Conservation (phyloP, 2,797 vertebrate genomes). For the Coracias cyanogaster region DNA sequence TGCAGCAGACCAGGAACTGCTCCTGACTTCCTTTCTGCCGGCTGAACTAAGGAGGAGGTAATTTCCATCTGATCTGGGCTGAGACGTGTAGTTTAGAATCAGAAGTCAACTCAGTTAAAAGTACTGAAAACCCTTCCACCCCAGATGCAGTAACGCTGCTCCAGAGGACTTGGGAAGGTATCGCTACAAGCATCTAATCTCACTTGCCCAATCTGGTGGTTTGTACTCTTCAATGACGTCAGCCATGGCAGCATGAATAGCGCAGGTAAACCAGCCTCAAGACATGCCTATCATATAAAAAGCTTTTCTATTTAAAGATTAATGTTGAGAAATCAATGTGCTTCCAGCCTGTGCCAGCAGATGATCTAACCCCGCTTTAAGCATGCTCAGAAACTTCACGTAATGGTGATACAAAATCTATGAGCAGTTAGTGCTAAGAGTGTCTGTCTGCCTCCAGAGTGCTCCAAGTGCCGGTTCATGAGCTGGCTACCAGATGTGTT, state of each 20-base stretch:
- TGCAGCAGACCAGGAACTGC: background rate
- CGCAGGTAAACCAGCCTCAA: constrained; percentile 25
- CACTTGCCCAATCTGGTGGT: background rate
- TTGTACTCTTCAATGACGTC: background rate
- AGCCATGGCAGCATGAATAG: background rate
- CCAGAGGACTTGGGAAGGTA: background rate
- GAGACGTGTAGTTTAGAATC: background rate
- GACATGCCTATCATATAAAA: constrained; percentile 13
- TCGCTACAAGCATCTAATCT: background rate
- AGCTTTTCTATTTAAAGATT: constrained; percentile 37
- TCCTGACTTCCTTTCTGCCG: background rate
- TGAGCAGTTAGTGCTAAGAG: constrained; percentile 7
- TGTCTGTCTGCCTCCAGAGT: background rate
- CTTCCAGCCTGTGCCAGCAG: background rate
- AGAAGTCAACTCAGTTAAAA: background rate
- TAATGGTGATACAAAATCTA: constrained; percentile 33
- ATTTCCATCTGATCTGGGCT: background rate
- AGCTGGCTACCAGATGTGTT: constrained; percentile 61
- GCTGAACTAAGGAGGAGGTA: background rate
- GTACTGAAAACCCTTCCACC: background rate
- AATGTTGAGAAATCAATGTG: constrained; percentile 32
- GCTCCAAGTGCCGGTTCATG: background rate
- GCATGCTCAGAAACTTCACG: constrained; percentile 2
- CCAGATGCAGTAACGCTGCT: background rate
- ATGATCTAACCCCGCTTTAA: constrained; percentile 37